A percentile compares a stretch with the other conserved stretches of the same genome.
These are phyloP conservation scores for Mayetiola destructor DNA, from an alignment of 2,888 invertebrate genomes.

Conservation along the genomic window DNA sequence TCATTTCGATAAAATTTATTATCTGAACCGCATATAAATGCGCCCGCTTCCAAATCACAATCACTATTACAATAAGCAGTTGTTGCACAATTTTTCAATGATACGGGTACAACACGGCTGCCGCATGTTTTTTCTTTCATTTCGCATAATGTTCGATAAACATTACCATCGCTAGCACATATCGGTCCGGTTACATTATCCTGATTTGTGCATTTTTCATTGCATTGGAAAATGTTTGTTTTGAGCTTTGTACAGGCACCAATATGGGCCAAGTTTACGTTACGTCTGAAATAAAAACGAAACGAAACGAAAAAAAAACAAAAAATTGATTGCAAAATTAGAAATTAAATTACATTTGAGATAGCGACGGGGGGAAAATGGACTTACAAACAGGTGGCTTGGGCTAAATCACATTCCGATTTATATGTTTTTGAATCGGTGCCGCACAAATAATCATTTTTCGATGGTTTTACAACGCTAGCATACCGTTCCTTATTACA, in stretches of 20 bases:
- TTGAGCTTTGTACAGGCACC: conserved; percentile 71
- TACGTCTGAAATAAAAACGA: too few relatives aligned
- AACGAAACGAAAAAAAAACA: conserved; percentile 21
- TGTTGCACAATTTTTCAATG: conserved; percentile 68
- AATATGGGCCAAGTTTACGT: conserved; percentile 74
- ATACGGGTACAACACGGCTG: conserved; percentile 69
- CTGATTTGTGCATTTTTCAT: conserved; percentile 42
- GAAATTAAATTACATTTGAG: neutral
- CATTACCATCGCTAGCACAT: conserved; percentile 81
- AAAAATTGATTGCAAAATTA: conserved; percentile 6
- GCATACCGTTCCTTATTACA: conserved; percentile 38
- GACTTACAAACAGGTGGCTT: conserved; percentile 74
- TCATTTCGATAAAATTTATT: conserved; percentile 80
- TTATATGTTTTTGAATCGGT: conserved; percentile 75
- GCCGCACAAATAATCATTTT: conserved; percentile 71
- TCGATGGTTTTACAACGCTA: conserved; percentile 39
- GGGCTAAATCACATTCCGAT: conserved; percentile 67
- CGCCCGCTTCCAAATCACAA: conserved; percentile 42
- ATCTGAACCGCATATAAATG: conserved; percentile 79
- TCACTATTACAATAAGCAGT: conserved; percentile 64
- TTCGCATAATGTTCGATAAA: conserved; percentile 75
- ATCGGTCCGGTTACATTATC: conserved; percentile 52
- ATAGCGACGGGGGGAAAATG: neutral
- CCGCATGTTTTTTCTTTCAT: conserved; percentile 70
- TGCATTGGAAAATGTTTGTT: conserved; percentile 44